phyloP scores from a whole-genome alignment of 1,140 invertebrate species.

The Rhopalosiphum maidis region DNA sequence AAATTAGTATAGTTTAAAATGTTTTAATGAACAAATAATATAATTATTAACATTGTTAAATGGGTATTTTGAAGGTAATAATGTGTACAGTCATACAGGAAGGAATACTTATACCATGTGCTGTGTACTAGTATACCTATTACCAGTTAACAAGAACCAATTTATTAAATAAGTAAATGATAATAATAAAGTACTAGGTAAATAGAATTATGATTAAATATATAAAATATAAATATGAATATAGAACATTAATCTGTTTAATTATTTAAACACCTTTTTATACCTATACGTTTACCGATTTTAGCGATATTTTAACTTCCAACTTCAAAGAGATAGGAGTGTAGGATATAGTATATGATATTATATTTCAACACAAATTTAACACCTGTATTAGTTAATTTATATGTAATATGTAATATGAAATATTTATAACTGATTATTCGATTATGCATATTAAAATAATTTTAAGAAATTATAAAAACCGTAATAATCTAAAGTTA shows the following conservation, averaged over 20 bases:
- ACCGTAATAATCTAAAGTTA: no score
- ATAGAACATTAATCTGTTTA: neutral
- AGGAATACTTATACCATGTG: neutral
- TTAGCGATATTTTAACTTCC: neutral
- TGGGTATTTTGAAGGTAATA: neutral
- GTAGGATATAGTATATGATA: no score
- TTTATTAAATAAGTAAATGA: neutral
- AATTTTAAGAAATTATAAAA: neutral
- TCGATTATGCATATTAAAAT: neutral
- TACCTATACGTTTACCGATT: neutral
- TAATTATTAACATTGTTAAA: neutral
- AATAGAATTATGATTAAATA: neutral
- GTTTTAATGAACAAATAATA: neutral
- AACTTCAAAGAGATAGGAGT: neutral
- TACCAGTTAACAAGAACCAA: neutral
- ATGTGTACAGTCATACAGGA: neutral
- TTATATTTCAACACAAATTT: no score
- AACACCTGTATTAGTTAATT: neutral
- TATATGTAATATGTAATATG: neutral
- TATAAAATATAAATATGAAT: neutral
- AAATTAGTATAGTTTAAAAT: neutral
- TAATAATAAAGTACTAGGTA: neutral
- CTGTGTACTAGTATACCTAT: neutral
- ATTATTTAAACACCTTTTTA: neutral
- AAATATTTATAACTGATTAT: neutral